Base-by-base conservation (phyloP, 2,888 invertebrate genomes). In the Drosophila flavopinicola region DNA sequence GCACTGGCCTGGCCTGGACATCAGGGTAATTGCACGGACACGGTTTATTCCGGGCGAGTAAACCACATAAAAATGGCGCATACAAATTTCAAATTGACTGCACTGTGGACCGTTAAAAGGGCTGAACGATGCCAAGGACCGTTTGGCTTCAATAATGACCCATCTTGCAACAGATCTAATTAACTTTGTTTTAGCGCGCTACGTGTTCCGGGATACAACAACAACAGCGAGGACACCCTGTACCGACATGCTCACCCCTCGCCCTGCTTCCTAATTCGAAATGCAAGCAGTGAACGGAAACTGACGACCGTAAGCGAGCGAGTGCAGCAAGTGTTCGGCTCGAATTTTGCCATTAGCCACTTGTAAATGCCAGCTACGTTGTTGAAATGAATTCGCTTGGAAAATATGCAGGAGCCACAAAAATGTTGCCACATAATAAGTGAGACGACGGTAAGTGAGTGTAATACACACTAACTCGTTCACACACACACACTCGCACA, bases 111-210 rank as follows among this genome's bases (percentile, higher is more conserved):
- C 69, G 69, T 65, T 68, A 73, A 73, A 64, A 51, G 49, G 45
- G 57, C 58, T 60, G 30, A 49, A 57, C 35, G 53, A 29, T 29
- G 64, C 35, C 41, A 48, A 57, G 38, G 13, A 59, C 47, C 69
- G 61, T 66, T 73, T 73, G 57, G 74, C 33, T 58, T 35, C 68
- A 61, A 78, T 80, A 85, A 82, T 85, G 85, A 68, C 67, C 67
- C 82, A 76, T 78, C 84, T 83, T 79, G 80, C 74, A 66, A 44
- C 84, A 85, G 85, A 85, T 85, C 85, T 83, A 85, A 83, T 83
- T 83, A 85, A 83, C 85, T 85, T 75, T 80, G 74, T 85, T 80
- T 82, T 61, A 78, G 74, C 66, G 63, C 35, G 78, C 67, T 80
- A 80, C 80, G 80, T 80, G 80, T 67, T 59, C 58, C 44, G 63